Evolutionary conservation across 2,797 vertebrate genomes (phyloP), one percentile per base, ranked within the genome.

Genomic region (Tragelaphus oryx): DNA sequence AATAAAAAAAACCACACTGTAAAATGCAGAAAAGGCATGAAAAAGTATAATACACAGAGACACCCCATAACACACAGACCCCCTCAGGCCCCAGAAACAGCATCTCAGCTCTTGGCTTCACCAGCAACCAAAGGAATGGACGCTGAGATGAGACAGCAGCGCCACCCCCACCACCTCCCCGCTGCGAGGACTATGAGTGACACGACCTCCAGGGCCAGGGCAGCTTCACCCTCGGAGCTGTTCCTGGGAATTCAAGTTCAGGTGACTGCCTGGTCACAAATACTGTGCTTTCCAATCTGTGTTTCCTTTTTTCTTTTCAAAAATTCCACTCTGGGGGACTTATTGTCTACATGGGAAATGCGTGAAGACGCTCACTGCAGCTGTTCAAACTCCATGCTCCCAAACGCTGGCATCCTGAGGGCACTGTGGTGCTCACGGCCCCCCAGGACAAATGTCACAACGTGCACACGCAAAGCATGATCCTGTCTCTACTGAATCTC

Each of bases 261-360:
- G 11, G 75, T 3, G 46, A 62, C 62, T 30, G 14, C 8, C 26
- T 59, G 60, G n/a, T 55, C 14, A 24, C 30, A 6, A 60, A 37
- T 4, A 33, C 2, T 17, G 41, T 1, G 22, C n/a, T 65, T 24
- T 13, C 57, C n/a, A 4, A 52, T 6, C 13, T 4, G n/a, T 6
- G 37, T 8, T 18, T 86, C 75, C 55, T 62, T 78, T 48, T 37
- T 14, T 10, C 33, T 44, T 16, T 37, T 65, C 33, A 30, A 65
- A 80, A 44, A 50, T 14, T 26, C 50, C 8, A 33, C 37, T 78
- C 1, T 10, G 18, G 80, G 62, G 52, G 16, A 24, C 55, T 6
- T 3, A 26, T 2, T 14, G 3, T 10, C 4, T 6, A 22, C 0
- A 2, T 0, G 33, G 41, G 50, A 82, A 65, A 50, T 0, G 2